Base-by-base conservation (phyloP, 2,888 invertebrate genomes). In the Charanyca ferruginea region DNA sequence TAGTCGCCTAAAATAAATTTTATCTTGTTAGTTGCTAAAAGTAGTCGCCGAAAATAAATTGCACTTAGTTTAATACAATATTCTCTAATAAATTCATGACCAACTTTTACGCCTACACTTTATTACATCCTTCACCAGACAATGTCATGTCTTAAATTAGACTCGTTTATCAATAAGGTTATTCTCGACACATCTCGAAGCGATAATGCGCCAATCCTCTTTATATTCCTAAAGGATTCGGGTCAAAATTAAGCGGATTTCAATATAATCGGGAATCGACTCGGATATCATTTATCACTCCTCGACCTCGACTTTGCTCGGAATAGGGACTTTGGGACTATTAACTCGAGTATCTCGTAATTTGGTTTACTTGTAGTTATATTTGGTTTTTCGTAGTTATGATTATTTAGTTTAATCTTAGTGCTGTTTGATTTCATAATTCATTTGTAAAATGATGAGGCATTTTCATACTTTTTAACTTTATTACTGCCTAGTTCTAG, bases 181-280 rank as follows among this genome's bases (percentile, higher is more conserved):
- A 69, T 75, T 54, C 54, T 47, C 35, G 13, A 47, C 55, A 53
- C 60, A 60, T 71, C 49, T 59, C 49, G 16, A 18, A 9, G 20
- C 16, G 49, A 61, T 66, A 74, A 77, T 54, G 44, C 41, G 48
- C 59, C 67, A 73, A 55, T 66, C 41, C 45, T 35, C 28, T 77
- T 76, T 70, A 66, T 69, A 76, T 78, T 81, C 78, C 28, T 32
- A 7, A 69, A 60, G 69, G 72, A 64, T 78, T 67, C 20, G 61
- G 71, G 78, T 79, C 78, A 65, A 79, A 74, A 79, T 81, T 79
- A 80, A 83, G 65, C 71, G 74, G 79, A 80, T 77, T 80, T 73
- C 74, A 77, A 69, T 78, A 79, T 79, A 79, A 83, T 81, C 80
- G 71, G 51, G 77, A 82, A 79, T 82, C 85, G 82, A 83, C 79